Percentiles rank a stretch among this genome's conserved stretches.
Conservation (phyloP, 1,140 invertebrate genomes). For the Spodoptera litura region DNA sequence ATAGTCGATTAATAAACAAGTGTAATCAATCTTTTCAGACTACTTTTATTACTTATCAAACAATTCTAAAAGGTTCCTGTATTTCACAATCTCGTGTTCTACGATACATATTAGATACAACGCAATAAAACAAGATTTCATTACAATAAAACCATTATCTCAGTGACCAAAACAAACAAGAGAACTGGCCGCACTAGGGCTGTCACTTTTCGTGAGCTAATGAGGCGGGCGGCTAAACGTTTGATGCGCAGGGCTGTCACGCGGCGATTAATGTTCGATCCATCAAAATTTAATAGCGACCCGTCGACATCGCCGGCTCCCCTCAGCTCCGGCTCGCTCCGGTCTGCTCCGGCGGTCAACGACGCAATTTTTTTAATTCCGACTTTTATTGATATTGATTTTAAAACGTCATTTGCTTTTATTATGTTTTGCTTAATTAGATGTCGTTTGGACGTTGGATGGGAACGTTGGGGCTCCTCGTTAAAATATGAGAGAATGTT, state of each 20-base stretch:
- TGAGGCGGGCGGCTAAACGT: slow-evolving; percentile 63
- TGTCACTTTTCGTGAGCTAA: slow-evolving; percentile 57
- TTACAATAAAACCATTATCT: too few species aligned
- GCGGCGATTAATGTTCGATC: slow-evolving; percentile 59
- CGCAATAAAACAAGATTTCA: too few species aligned
- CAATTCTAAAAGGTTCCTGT: too few species aligned
- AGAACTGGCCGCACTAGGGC: slow-evolving; percentile 22
- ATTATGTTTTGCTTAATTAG: slow-evolving; percentile 21
- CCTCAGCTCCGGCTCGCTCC: neutral
- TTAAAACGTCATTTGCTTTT: slow-evolving; percentile 46
- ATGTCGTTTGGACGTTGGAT: neutral
- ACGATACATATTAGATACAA: too few species aligned
- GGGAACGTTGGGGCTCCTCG: neutral
- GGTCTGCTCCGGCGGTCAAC: neutral
- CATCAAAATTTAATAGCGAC: slow-evolving; percentile 67
- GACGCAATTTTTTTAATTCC: slow-evolving; percentile 39
- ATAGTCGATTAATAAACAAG: too few species aligned
- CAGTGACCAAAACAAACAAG: slow-evolving; percentile 1
- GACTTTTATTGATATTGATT: slow-evolving; percentile 48
- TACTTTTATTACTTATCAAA: too few species aligned
- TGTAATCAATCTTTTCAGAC: too few species aligned
- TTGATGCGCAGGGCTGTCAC: slow-evolving; percentile 64
- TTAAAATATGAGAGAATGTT: neutral
- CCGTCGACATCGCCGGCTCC: slow-evolving; percentile 12
- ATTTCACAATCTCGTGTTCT: too few species aligned